Percentiles rank a stretch among this genome's conserved stretches.
Evolutionary conservation across 2,888 invertebrate genomes (phyloP).

Genomic region (Spilosoma lubricipeda): DNA sequence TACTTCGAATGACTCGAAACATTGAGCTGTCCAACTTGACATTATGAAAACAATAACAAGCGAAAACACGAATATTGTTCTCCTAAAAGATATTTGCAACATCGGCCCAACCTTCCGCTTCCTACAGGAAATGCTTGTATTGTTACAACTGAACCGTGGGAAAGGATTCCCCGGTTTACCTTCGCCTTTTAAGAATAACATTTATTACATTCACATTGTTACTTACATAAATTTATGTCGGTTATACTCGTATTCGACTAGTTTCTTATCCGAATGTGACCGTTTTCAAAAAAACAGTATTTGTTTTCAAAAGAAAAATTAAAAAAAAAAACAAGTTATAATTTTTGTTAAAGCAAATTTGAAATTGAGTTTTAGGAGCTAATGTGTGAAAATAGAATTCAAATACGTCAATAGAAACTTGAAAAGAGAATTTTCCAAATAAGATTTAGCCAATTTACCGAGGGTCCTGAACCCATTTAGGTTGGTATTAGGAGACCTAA

Average conservation of each 20-base stretch:
- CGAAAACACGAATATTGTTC: constrained; percentile 37
- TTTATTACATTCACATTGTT: constrained; percentile 55
- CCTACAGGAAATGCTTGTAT: constrained; percentile 58
- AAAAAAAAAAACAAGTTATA: too few relatives aligned
- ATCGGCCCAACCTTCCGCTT: constrained; percentile 60
- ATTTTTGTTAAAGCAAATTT: background rate
- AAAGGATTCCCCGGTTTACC: constrained; percentile 47
- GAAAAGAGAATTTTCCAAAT: constrained; percentile 30
- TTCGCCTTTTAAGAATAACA: constrained; percentile 48
- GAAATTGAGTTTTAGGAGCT: constrained; percentile 33
- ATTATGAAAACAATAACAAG: constrained; percentile 42
- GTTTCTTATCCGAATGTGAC: background rate
- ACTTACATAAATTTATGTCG: background rate
- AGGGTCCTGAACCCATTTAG: constrained; percentile 36
- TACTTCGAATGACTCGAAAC: constrained; percentile 14
- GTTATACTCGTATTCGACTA: background rate
- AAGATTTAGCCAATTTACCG: constrained; percentile 35
- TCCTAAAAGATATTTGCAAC: constrained; percentile 58
- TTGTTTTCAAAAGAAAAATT: too few relatives aligned
- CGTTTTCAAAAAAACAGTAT: background rate
- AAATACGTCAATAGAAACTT: background rate
- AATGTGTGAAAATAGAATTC: constrained; percentile 25
- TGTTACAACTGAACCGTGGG: constrained; percentile 55
- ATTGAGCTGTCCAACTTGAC: constrained; percentile 25
- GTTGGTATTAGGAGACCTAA: constrained; percentile 33